Percentiles rank a stretch among this genome's conserved stretches.
phyloP scores from a whole-genome alignment of 1,140 invertebrate genomes.

The Lasaia peninsularis region DNA sequence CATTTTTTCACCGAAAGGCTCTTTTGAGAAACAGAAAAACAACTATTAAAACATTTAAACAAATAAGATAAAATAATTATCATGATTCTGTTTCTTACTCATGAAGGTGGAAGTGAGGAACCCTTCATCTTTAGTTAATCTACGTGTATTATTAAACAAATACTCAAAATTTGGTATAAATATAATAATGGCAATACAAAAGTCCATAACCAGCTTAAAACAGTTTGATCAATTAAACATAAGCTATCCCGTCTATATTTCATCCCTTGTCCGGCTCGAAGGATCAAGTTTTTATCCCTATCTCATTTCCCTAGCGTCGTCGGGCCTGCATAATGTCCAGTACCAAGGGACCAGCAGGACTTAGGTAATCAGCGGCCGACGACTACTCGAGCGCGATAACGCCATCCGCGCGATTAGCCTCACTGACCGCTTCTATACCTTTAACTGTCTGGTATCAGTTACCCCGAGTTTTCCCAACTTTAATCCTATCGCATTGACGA shows the following conservation, averaged over 20 bases:
- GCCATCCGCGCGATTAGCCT: slow-evolving; percentile 60
- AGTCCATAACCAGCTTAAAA: background rate
- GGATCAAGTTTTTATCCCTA: slow-evolving; percentile 37
- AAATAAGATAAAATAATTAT: no score
- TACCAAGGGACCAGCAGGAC: slow-evolving; percentile 51
- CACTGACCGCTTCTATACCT: slow-evolving; percentile 54
- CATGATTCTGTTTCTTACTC: no score
- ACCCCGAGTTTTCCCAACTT: slow-evolving; percentile 38
- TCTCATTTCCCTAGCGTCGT: slow-evolving; percentile 39
- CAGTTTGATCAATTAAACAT: background rate
- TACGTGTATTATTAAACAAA: no score
- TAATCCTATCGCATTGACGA: slow-evolving; percentile 35
- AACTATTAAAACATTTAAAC: no score
- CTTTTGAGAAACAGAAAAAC: no score
- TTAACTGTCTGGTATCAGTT: slow-evolving; percentile 41
- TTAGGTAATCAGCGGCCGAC: slow-evolving; percentile 65
- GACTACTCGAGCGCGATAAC: slow-evolving; percentile 63
- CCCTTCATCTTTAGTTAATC: no score
- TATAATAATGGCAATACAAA: no score
- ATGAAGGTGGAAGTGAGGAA: no score
- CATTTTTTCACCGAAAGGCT: no score
- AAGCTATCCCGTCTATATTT: slow-evolving; percentile 16
- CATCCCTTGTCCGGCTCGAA: slow-evolving; percentile 28
- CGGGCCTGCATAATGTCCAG: slow-evolving; percentile 57
- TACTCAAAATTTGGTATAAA: no score